Conservation (phyloP, 2,113 vertebrate genomes). For the Nerophis ophidion region DNA sequence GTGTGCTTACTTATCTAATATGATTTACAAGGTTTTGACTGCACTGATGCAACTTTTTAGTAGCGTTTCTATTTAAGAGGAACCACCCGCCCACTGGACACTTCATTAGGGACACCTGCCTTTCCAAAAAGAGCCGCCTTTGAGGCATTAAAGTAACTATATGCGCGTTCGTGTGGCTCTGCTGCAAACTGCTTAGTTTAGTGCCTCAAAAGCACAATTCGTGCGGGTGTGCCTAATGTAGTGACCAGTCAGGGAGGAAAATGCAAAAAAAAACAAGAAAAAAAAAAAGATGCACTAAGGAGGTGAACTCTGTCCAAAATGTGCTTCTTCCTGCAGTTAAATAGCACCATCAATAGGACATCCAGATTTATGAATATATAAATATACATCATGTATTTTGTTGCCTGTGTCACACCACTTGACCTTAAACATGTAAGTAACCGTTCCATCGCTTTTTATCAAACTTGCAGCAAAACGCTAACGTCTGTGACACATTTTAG, state of each 20-base stretch:
- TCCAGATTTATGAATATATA: conserved; percentile 60
- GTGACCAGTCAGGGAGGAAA: conserved; percentile 20
- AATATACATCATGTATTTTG: conserved; percentile 70
- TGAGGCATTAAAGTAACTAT: too few species aligned
- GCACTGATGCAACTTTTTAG: conserved; percentile 77
- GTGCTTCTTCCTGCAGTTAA: conserved; percentile 59
- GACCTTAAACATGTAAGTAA: conserved; percentile 81
- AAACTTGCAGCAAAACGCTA: conserved; percentile 69
- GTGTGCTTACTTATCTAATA: conserved; percentile 65
- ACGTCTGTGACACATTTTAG: conserved; percentile 73
- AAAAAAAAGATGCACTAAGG: conserved; percentile 64
- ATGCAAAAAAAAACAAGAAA: conserved; percentile 1
- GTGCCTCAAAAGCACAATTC: neutral
- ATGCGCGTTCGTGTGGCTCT: too few species aligned
- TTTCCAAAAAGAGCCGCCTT: neutral
- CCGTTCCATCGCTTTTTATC: conserved; percentile 69
- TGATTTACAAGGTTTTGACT: conserved; percentile 17
- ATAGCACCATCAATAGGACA: conserved; percentile 50
- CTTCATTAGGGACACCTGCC: neutral
- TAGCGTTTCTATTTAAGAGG: conserved; percentile 70
- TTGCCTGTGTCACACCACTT: conserved; percentile 89
- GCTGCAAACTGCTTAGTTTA: too few species aligned
- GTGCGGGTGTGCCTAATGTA: neutral
- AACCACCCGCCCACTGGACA: conserved; percentile 31
- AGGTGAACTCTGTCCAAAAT: conserved; percentile 64